Evolutionary conservation across 2,113 vertebrate species (phyloP).

Genomic region (Pica pica): DNA sequence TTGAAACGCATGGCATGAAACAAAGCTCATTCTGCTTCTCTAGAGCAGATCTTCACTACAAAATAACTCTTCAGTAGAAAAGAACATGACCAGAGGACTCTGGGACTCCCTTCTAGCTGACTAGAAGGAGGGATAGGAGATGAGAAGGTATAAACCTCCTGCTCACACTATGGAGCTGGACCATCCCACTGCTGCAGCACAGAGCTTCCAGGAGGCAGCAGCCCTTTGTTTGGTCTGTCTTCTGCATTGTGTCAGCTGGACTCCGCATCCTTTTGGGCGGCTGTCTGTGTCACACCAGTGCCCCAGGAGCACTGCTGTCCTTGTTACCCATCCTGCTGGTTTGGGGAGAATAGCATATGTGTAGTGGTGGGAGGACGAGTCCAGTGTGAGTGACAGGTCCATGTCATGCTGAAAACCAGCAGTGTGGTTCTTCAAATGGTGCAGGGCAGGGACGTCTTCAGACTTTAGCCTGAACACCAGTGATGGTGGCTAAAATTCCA

Average conservation of each 20-base stretch:
- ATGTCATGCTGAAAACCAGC: background rate
- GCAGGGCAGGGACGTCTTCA: background rate
- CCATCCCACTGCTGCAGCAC: background rate
- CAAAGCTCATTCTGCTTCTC: background rate
- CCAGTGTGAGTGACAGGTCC: background rate
- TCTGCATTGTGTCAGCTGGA: accelerated
- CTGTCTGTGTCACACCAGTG: accelerated
- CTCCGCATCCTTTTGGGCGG: background rate
- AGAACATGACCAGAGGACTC: background rate
- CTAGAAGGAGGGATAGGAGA: background rate
- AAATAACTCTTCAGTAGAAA: background rate
- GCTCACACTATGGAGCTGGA: background rate
- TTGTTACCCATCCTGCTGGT: accelerated
- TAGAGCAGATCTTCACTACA: background rate
- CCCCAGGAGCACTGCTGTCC: background rate
- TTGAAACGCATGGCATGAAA: accelerated
- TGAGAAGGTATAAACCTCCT: background rate
- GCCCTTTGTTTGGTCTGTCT: background rate
- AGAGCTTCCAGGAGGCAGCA: background rate
- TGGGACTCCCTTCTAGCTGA: background rate
- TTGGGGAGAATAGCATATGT: background rate
- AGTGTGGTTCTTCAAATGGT: background rate
- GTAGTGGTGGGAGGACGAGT: accelerated
- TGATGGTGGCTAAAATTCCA: background rate
- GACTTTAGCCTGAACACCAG: background rate